These are phyloP conservation scores for Automeris io DNA, from an alignment of 2,888 invertebrate species.

Conservation along the genomic window DNA sequence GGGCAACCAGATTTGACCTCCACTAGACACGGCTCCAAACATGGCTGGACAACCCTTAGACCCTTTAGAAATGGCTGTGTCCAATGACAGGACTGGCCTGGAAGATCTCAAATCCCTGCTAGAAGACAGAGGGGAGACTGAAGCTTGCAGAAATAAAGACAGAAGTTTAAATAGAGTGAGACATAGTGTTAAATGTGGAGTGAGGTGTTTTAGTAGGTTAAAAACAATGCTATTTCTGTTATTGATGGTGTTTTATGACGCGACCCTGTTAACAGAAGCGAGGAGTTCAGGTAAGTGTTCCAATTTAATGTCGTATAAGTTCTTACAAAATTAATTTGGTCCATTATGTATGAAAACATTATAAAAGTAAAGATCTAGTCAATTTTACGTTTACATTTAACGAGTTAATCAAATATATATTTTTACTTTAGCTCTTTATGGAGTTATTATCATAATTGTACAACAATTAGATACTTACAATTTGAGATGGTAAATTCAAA, in stretches of 20 bases:
- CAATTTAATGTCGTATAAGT: not conserved
- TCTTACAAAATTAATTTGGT: too few species aligned
- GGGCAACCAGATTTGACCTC: constrained; percentile 49
- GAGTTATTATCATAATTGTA: too few species aligned
- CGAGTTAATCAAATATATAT: too few species aligned
- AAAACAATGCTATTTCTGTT: constrained; percentile 60
- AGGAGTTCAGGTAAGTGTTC: constrained; percentile 64
- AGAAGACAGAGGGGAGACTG: constrained; percentile 63
- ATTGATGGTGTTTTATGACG: constrained; percentile 49
- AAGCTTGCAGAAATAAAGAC: constrained; percentile 3
- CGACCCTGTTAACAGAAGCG: constrained; percentile 46
- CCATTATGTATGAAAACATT: too few species aligned
- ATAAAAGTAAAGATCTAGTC: too few species aligned
- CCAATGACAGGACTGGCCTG: constrained; percentile 47
- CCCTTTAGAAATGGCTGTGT: constrained; percentile 52
- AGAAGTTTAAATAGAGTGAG: constrained; percentile 24
- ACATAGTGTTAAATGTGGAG: constrained; percentile 44
- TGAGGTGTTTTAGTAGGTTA: constrained; percentile 59
- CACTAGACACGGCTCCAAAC: constrained; percentile 25
- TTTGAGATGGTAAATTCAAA: too few species aligned
- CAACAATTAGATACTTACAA: too few species aligned
- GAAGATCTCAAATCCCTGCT: constrained; percentile 62
- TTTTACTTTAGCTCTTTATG: too few species aligned
- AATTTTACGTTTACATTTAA: too few species aligned
- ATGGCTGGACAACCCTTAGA: constrained; percentile 42